Percentiles rank a stretch among this genome's conserved stretches.
These are phyloP conservation scores for Plagodis dolabraria DNA, from an alignment of 2,888 invertebrate genomes.

Conservation along the genomic window DNA sequence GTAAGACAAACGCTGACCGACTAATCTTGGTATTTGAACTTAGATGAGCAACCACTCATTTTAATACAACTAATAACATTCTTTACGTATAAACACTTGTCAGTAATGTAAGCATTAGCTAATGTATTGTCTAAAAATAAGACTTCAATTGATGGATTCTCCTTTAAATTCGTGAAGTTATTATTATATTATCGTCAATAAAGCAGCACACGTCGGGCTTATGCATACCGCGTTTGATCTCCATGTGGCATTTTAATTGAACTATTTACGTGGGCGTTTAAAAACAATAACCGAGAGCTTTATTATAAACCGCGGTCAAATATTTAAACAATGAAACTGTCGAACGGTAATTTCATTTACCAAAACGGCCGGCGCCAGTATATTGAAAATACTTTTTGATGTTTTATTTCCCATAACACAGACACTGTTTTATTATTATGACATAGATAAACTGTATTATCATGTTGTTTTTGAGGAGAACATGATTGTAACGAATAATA, in stretches of 20 bases:
- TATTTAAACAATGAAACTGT: slow-evolving; percentile 25
- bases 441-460: slow-evolving; percentile 28
- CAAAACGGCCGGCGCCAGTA: slow-evolving; percentile 25
- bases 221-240: not conserved
- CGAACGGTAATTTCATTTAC: slow-evolving; percentile 23
- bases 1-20: slow-evolving; percentile 33
- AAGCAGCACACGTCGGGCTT: not conserved
- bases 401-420: slow-evolving; percentile 23
- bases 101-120: too few species aligned
- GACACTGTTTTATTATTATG: slow-evolving; percentile 27
- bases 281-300: slow-evolving; percentile 22
- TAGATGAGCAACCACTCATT: not conserved
- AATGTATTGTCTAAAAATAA: too few species aligned
- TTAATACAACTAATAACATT: too few species aligned
- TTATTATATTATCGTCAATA: too few species aligned
- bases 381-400: slow-evolving; percentile 26
- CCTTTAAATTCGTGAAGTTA: too few species aligned
- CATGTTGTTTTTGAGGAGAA: slow-evolving; percentile 25
- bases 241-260: not conserved
- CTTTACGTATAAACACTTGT: too few species aligned
- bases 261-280: slow-evolving; percentile 4
- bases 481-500: slow-evolving; percentile 26
- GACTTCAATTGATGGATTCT: too few species aligned
- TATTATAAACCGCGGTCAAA: slow-evolving; percentile 28
- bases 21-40: slow-evolving; percentile 56